Evolutionary conservation across 2,113 vertebrate genomes (phyloP), one percentile per base, ranked within the genome.

Genomic region (Onychostruthus taczanowskii): DNA sequence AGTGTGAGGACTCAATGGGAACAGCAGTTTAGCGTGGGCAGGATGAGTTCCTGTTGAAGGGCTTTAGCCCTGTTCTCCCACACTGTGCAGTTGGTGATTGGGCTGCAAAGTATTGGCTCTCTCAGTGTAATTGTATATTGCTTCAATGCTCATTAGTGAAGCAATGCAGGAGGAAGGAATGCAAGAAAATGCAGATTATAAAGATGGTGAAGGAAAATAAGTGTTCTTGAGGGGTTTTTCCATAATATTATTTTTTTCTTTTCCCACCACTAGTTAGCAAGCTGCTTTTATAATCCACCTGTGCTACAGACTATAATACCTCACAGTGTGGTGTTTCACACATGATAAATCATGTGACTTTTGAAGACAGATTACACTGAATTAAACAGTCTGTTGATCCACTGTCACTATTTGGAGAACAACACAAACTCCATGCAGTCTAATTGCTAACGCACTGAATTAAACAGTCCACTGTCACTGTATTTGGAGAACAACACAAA

Each of bases 381-480:
- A 35, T 75, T 74, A 62, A 84, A 49, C 46, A 74, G 22, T 78
- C 31, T 11, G 1, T 66, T 59, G 56, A 35, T 47, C 43, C 20
- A 16, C 19, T 78, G 78, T 53, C 26, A n/a, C 26, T 56, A 18
- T 76, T 43, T 92, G 82, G 44, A 79, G 69, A 63, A 14, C 46
- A 35, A 19, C 46, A 70, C 19, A 31, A 79, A 33, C 52, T 27
- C 6, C 12, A 16, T 23, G 24, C 50, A 66, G 24, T 27, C 61
- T 28, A 84, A 33, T 69, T 52, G 28, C 33, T 55, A 41, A 35
- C 43, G n/a, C 24, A 7, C 28, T 31, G 43, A 31, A 35, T 75
- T 74, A 62, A 84, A 49, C 46, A 74, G 22, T 78, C 31, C n/a
- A n/a, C n/a, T n/a, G n/a, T n/a, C n/a, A n/a, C 26, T 0, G 0